These are phyloP conservation scores for Notothenia coriiceps DNA, from an alignment of 2,113 vertebrate genomes.

Conservation along the genomic window DNA sequence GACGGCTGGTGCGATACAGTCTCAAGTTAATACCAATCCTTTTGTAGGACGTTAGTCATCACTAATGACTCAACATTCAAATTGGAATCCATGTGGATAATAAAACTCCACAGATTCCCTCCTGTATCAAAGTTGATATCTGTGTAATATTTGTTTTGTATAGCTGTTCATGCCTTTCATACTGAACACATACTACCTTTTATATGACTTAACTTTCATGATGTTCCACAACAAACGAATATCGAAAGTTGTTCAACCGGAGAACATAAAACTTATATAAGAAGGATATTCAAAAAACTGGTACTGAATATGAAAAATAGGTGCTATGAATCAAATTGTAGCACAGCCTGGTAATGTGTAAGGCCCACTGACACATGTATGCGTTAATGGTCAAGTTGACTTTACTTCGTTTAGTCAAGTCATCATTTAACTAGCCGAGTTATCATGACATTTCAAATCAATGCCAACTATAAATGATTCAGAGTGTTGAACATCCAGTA, in stretches of 20 bases:
- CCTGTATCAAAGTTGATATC: background rate
- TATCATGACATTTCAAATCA: slow-evolving; percentile 54
- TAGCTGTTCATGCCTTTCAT: background rate
- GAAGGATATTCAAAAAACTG: background rate
- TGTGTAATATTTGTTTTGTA: background rate
- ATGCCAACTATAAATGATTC: slow-evolving; percentile 48
- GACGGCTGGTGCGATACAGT: slow-evolving; percentile 28
- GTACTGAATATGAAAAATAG: background rate
- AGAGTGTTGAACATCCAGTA: slow-evolving; percentile 1
- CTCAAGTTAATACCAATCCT: background rate
- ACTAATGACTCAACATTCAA: background rate
- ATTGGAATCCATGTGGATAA: background rate
- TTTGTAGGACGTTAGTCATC: background rate
- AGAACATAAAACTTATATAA: background rate
- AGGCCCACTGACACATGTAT: background rate
- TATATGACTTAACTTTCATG: background rate
- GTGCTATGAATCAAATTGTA: too few species aligned
- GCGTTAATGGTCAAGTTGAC: slow-evolving; percentile 12
- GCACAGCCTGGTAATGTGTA: too few species aligned
- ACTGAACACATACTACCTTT: background rate
- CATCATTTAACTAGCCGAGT: slow-evolving; percentile 34
- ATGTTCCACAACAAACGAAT: background rate
- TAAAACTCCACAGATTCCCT: background rate
- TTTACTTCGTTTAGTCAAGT: slow-evolving; percentile 1
- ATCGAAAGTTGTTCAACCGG: background rate